Evolutionary conservation across 2,888 invertebrate species (phyloP).

Genomic region (Mimumesa dahlbomi): DNA sequence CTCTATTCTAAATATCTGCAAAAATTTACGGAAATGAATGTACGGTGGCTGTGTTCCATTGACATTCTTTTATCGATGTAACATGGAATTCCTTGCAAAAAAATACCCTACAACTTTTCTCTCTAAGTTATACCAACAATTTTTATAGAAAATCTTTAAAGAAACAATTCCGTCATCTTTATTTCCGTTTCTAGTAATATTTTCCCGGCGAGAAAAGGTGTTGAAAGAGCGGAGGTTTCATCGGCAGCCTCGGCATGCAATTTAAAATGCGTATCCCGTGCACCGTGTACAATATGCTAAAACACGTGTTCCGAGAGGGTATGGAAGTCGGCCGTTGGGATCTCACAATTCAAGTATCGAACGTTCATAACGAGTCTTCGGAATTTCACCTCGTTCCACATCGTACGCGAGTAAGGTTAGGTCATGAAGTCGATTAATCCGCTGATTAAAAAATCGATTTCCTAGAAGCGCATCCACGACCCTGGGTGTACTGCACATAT

Average conservation of each 20-base stretch:
- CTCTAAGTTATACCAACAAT: too few relatives aligned
- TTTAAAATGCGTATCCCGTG: too few relatives aligned
- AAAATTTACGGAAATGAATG: too few relatives aligned
- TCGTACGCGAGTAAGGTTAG: slow-evolving; percentile 40
- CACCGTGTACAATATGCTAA: too few relatives aligned
- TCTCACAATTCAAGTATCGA: slow-evolving; percentile 2
- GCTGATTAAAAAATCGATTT: slow-evolving; percentile 70
- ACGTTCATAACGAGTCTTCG: slow-evolving; percentile 25
- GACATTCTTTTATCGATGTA: too few relatives aligned
- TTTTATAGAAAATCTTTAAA: too few relatives aligned
- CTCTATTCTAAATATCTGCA: not conserved
- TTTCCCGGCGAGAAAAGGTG: too few relatives aligned
- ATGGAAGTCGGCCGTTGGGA: not conserved
- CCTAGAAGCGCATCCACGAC: slow-evolving; percentile 57
- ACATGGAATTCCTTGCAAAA: too few relatives aligned
- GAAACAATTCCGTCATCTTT: too few relatives aligned
- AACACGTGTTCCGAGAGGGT: not conserved
- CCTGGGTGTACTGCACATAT: slow-evolving; percentile 33
- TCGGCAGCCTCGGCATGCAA: not conserved
- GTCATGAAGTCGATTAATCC: slow-evolving; percentile 70
- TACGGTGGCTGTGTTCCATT: too few relatives aligned
- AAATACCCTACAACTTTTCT: too few relatives aligned
- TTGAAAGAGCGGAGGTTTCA: not conserved
- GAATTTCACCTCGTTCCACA: slow-evolving; percentile 53
- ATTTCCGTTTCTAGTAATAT: too few relatives aligned